phyloP scores from a whole-genome alignment of 2,888 invertebrate species.

The Calliscelio sp. region DNA sequence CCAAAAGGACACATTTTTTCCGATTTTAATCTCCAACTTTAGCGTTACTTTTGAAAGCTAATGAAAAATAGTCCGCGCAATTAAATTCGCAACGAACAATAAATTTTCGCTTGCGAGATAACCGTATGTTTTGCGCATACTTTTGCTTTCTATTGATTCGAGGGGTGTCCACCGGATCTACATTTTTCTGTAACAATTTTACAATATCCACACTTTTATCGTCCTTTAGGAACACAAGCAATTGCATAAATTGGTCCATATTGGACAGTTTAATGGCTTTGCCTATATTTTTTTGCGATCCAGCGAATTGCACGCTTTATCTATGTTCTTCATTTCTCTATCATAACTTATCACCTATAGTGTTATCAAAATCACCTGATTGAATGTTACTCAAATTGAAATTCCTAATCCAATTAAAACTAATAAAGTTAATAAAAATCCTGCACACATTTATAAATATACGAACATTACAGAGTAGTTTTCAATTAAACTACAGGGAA shows the following conservation, averaged over 20 bases:
- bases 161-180: constrained; percentile 34
- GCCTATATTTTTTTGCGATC: constrained; percentile 51
- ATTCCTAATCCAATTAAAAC: background rate
- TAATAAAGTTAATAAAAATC: no score
- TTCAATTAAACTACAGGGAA: no score
- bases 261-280: constrained; percentile 66
- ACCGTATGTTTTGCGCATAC: constrained; percentile 52
- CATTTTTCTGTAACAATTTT: constrained; percentile 59
- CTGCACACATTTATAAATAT: no score
- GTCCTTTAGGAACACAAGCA: constrained; percentile 48
- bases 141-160: constrained; percentile 66
- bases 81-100: constrained; percentile 53
- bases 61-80: constrained; percentile 57
- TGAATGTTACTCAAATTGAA: background rate
- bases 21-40: constrained; percentile 53
- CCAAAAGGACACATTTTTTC: constrained; percentile 14
- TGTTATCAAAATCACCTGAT: constrained; percentile 41
- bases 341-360: constrained; percentile 33
- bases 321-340: constrained; percentile 41
- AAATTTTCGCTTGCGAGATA: constrained; percentile 43
- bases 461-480: no score
- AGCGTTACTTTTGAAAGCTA: constrained; percentile 48
- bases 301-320: constrained; percentile 42
- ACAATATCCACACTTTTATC: constrained; percentile 61
- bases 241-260: constrained; percentile 65